These are phyloP conservation scores for Eupithecia subumbrata DNA, from an alignment of 2,888 invertebrate genomes.

Conservation along the genomic window DNA sequence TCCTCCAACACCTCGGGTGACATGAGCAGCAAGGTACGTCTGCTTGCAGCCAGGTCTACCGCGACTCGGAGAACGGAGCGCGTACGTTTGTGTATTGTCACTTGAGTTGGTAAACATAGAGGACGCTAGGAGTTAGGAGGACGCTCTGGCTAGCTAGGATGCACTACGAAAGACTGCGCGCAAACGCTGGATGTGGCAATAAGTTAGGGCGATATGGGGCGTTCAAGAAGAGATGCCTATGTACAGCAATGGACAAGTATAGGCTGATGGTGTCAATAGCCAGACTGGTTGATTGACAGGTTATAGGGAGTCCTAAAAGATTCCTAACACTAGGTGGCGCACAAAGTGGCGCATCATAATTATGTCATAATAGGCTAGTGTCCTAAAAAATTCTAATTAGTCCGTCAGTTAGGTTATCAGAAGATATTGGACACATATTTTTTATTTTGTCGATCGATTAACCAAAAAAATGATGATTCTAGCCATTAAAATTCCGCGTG, in stretches of 20 bases:
- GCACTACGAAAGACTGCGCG: background rate
- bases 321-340: background rate
- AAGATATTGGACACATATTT: too few relatives aligned
- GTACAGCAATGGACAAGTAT: background rate
- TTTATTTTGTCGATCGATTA: too few relatives aligned
- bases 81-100: too few relatives aligned
- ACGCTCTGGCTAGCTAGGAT: too few relatives aligned
- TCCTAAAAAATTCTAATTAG: too few relatives aligned
- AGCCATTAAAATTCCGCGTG: too few relatives aligned
- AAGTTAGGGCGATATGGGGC: background rate
- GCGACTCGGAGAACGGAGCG: background rate
- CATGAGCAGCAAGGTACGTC: constrained; percentile 78
- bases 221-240: background rate
- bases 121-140: too few relatives aligned
- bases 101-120: too few relatives aligned
- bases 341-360: too few relatives aligned
- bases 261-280: background rate
- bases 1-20: constrained; percentile 89
- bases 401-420: too few relatives aligned
- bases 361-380: background rate
- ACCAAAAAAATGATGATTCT: too few relatives aligned
- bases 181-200: background rate
- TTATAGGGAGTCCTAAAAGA: background rate
- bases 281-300: background rate
- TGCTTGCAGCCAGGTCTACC: background rate